Evolutionary conservation across 2,797 vertebrate genomes (phyloP).

Genomic region (Trachops cirrhosus): DNA sequence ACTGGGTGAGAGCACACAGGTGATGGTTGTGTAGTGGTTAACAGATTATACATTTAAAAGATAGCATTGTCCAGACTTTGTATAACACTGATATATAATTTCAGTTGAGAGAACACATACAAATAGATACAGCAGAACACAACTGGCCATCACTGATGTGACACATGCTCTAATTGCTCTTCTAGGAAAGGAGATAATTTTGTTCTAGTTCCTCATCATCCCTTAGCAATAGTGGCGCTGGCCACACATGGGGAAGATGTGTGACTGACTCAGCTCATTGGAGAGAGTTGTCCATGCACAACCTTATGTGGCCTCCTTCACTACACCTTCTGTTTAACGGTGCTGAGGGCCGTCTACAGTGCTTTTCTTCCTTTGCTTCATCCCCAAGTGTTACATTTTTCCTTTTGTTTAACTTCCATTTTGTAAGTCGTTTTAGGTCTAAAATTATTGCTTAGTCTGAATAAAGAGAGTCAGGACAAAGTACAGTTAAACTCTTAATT

Average conservation of each 20-base stretch:
- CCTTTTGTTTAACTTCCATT: not conserved
- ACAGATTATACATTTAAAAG: not conserved
- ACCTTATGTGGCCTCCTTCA: not conserved
- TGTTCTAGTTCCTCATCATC: not conserved
- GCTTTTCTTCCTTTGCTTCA: not conserved
- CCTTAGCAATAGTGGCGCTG: not conserved
- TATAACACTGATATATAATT: not conserved
- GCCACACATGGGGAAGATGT: not conserved
- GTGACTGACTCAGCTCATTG: too few relatives aligned
- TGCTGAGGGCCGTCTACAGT: not conserved
- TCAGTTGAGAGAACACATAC: not conserved
- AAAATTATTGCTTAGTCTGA: not conserved
- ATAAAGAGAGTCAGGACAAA: not conserved
- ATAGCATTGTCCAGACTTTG: not conserved
- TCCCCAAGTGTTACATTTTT: not conserved
- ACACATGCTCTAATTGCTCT: not conserved
- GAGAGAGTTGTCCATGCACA: not conserved
- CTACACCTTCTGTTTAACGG: not conserved
- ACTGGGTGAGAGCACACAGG: too few relatives aligned
- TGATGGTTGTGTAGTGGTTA: not conserved
- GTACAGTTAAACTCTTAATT: not conserved
- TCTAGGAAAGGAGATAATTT: not conserved
- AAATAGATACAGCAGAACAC: not conserved
- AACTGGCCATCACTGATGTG: not conserved
- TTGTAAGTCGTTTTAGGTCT: not conserved